phyloP scores from a whole-genome alignment of 2,113 vertebrate genomes.

The Caracal caracal region DNA sequence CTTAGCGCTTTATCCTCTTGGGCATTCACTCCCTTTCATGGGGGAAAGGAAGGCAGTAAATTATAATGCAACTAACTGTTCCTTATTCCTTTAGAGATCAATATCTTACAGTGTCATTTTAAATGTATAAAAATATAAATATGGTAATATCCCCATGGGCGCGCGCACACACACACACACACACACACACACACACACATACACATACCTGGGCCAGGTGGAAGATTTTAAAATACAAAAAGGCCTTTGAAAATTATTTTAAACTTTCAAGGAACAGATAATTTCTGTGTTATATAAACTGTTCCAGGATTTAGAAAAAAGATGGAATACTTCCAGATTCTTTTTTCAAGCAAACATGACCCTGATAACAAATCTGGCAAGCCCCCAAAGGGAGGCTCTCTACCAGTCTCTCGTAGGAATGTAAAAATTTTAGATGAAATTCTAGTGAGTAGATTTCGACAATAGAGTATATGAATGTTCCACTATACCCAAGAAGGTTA shows the following conservation, averaged over 20 bases:
- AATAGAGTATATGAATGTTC: neutral
- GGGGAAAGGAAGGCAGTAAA: neutral
- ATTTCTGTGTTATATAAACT: conserved; percentile 50
- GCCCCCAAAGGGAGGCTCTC: conserved; percentile 16
- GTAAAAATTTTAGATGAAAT: conserved; percentile 58
- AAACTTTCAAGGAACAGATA: conserved; percentile 49
- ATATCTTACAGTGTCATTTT: neutral
- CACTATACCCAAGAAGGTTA: neutral
- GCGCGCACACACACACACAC: rapidly evolving
- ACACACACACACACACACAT: rapidly evolving
- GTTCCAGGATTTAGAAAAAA: conserved; percentile 53
- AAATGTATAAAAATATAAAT: neutral
- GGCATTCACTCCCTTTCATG: neutral
- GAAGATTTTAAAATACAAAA: conserved; percentile 23
- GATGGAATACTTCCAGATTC: conserved; percentile 56
- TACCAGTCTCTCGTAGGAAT: conserved; percentile 29
- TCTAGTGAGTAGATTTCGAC: conserved; percentile 30
- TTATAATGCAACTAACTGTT: neutral
- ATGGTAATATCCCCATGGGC: neutral
- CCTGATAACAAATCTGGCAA: conserved; percentile 51
- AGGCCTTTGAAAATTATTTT: conserved; percentile 19
- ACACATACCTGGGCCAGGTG: neutral
- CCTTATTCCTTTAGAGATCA: neutral
- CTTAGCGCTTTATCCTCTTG: neutral
- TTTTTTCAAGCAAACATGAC: conserved; percentile 62